Evolutionary conservation across 2,888 invertebrate species (phyloP).

Genomic region (Prosapia bicincta): DNA sequence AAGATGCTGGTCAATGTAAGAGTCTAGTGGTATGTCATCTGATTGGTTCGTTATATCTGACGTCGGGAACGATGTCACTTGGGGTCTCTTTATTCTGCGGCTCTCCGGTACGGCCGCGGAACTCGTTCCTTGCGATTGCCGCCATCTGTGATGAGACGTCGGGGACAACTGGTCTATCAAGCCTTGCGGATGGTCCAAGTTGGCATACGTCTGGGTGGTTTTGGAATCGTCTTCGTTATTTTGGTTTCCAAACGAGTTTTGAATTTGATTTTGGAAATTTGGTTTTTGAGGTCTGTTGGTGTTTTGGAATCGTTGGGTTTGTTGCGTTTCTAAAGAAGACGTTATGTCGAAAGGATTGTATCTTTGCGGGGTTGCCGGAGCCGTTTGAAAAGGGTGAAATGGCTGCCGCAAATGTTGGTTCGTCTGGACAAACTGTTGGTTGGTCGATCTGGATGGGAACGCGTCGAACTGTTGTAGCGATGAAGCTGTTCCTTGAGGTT

Average conservation of each 20-base stretch:
- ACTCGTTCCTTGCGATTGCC: constrained; percentile 19
- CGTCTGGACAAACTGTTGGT: constrained; percentile 33
- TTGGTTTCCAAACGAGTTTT: constrained; percentile 26
- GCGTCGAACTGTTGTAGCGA: constrained; percentile 19
- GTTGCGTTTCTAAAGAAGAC: constrained; percentile 21
- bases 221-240: constrained; percentile 30
- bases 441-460: constrained; percentile 10
- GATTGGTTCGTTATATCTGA: constrained; percentile 7
- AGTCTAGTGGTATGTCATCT: constrained; percentile 15
- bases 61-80: background rate
- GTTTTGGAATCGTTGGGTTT: constrained; percentile 26
- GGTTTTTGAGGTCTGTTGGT: constrained; percentile 22
- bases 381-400: constrained; percentile 32
- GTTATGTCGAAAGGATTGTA: constrained; percentile 19
- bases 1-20: constrained; percentile 27
- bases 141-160: constrained; percentile 33
- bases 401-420: constrained; percentile 38
- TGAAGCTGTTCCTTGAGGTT: constrained; percentile 11
- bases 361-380: constrained; percentile 24
- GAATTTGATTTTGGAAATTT: constrained; percentile 20
- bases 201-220: constrained; percentile 40
- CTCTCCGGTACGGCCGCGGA: constrained; percentile 10
- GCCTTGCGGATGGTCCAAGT: constrained; percentile 32
- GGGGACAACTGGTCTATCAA: constrained; percentile 33
- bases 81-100: constrained; percentile 17